phyloP scores from a whole-genome alignment of 2,888 invertebrate species.

The Chymomyza fuscimana region DNA sequence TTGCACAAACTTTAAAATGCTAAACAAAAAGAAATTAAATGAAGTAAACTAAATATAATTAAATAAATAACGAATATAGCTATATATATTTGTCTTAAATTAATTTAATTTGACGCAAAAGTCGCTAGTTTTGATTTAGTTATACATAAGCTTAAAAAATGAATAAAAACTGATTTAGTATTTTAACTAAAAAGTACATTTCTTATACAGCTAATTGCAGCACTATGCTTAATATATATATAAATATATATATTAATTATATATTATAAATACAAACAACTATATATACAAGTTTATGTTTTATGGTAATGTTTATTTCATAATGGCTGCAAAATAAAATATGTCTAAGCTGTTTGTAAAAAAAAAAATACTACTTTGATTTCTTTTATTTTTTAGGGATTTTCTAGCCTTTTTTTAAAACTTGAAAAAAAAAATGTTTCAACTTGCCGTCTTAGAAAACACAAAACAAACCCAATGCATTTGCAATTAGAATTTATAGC shows the following conservation, averaged over 20 bases:
- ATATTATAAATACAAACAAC: constrained; percentile 6
- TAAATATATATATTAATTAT: constrained; percentile 3
- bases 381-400: constrained; percentile 43
- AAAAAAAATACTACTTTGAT: constrained; percentile 51
- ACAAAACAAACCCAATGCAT: constrained; percentile 63
- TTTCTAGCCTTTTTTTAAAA: not conserved
- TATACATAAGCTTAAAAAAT: constrained; percentile 13
- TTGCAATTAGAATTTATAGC: constrained; percentile 72
- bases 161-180: constrained; percentile 60
- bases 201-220: constrained; percentile 1
- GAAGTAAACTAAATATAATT: not conserved
- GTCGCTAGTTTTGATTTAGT: constrained; percentile 18
- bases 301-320: constrained; percentile 19
- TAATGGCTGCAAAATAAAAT: constrained; percentile 33
- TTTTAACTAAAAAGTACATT: constrained; percentile 42
- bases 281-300: not conserved
- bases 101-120: not conserved
- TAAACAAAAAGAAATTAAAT: constrained; percentile 13
- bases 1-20: constrained; percentile 45
- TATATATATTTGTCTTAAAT: not conserved
- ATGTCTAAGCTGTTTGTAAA: constrained; percentile 71
- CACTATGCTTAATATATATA: constrained; percentile 1
- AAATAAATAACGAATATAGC: not conserved
- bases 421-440: not conserved
- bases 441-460: constrained; percentile 36